Conservation (phyloP, 1,140 invertebrate genomes). For the Meloidogyne exigua region DNA sequence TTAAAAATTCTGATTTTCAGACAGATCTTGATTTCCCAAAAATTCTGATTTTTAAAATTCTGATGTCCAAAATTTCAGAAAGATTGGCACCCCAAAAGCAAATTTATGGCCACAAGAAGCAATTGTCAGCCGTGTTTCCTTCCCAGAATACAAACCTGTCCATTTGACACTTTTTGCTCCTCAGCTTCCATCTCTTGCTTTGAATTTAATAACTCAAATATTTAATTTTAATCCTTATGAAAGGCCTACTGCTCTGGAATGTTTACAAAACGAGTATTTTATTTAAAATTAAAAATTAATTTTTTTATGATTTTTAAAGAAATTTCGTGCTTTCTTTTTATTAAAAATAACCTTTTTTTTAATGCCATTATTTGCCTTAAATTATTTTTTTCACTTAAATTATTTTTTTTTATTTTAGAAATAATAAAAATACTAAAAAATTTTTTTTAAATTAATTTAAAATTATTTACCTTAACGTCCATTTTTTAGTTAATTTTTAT, state of each 20-base stretch:
- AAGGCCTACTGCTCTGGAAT: slow-evolving; percentile 44
- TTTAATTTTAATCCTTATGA: slow-evolving; percentile 39
- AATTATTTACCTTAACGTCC: no score
- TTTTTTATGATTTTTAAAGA: no score
- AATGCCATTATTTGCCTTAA: not conserved
- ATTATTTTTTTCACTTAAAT: no score
- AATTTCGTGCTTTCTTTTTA: not conserved
- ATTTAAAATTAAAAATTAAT: slow-evolving; percentile 6
- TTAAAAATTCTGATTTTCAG: not conserved
- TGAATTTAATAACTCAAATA: slow-evolving; percentile 31
- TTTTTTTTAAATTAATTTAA: no score
- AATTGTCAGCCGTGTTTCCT: slow-evolving; percentile 33
- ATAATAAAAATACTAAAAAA: no score
- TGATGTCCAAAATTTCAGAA: slow-evolving; percentile 34
- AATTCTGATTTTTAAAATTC: not conserved
- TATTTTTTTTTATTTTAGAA: not conserved
- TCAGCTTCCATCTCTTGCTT: slow-evolving; percentile 18
- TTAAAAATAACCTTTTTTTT: not conserved
- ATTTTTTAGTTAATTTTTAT: no score
- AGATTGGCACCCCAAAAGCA: slow-evolving; percentile 43
- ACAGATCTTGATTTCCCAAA: no score
- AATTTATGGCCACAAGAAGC: slow-evolving; percentile 45
- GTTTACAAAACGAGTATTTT: slow-evolving; percentile 43
- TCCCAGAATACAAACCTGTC: slow-evolving; percentile 17
- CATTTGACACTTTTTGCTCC: slow-evolving; percentile 33